Base-by-base conservation (phyloP, 2,113 vertebrate genomes). In the Sorex fumeus region DNA sequence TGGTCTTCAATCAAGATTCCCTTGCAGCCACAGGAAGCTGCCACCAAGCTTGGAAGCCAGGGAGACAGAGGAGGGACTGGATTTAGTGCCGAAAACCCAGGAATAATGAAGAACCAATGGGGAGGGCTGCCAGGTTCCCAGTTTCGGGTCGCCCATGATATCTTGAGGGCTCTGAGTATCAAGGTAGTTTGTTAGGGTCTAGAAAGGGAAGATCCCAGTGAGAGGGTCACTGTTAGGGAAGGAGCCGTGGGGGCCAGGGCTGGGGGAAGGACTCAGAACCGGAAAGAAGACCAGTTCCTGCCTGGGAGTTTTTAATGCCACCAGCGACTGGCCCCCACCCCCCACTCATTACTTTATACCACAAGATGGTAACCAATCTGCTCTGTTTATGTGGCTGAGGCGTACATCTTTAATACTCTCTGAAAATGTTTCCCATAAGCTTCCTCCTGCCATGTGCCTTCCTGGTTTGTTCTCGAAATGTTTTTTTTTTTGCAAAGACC, bases 291-390 rank as follows among this genome's bases (percentile, higher is more conserved):
- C 82, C 85, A 36, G 0, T 62, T 71, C 60, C 69, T 90, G 77
- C 95, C 69, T 27, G 53, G 91, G 92, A 75, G 43, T 70, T 77
- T 83, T 77, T 45, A 62, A 62, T 12, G 72, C 62, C 9, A 75
- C 57, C 70, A 60, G 32, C 62, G 53, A 40, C 57, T 70, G 11
- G 40, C 40, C 8, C 6, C n/a, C 30, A 23, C 6, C 71, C 80
- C 32, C 91, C 93, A 85, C 94, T 92, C 82, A 87, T 96, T 94
- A 88, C 91, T 92, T 91, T 47, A 66, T 81, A 70, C 83, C 77
- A 79, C 91, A 90, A 79, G 94, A 87, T 90, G 76, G 84, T 60
- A 93, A 79, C 72, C 87, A 86, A 1, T 87, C 87, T 82, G 88
- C 91, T 87, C 90, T 87, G 84, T 87, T 93, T 90, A 78, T 78